Conservation (phyloP, 2,797 vertebrate genomes). For the Catamblyrhynchus diadema region DNA sequence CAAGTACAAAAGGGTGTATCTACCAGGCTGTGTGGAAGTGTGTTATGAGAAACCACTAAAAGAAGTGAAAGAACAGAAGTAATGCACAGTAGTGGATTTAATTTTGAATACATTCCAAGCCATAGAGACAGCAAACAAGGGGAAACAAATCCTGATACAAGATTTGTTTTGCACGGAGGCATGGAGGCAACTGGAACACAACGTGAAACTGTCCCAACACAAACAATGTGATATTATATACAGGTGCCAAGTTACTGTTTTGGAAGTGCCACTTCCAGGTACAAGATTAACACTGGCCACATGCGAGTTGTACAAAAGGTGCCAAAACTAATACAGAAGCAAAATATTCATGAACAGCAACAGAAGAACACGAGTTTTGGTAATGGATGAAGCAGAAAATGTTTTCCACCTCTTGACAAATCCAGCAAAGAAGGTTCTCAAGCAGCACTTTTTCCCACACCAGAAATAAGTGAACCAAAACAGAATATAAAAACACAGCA, state of each 20-base stretch:
- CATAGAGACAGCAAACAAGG: slow-evolving; percentile 25
- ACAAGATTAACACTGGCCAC: neutral
- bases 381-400: slow-evolving; percentile 1
- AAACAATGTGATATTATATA: neutral
- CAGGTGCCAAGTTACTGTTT: slow-evolving; percentile 12
- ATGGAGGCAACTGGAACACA: neutral
- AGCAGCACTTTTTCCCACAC: neutral
- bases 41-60: slow-evolving; percentile 14
- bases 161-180: slow-evolving; percentile 44
- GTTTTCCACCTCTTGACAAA: neutral
- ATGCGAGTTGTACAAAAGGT: neutral
- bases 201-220: slow-evolving; percentile 31
- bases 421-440: neutral
- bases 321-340: neutral
- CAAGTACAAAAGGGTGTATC: neutral
- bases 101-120: slow-evolving; percentile 19
- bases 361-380: neutral
- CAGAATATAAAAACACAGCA: neutral
- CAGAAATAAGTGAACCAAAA: neutral
- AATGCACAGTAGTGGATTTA: slow-evolving; percentile 36
- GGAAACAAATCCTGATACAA: slow-evolving; percentile 56
- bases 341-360: slow-evolving; percentile 28
- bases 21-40: neutral
- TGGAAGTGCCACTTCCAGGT: slow-evolving; percentile 8
- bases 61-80: slow-evolving; percentile 30